Evolutionary conservation across 2,797 vertebrate genomes (phyloP), one percentile per base, ranked within the genome.

Genomic region (Parotocinclus haroldoi): DNA sequence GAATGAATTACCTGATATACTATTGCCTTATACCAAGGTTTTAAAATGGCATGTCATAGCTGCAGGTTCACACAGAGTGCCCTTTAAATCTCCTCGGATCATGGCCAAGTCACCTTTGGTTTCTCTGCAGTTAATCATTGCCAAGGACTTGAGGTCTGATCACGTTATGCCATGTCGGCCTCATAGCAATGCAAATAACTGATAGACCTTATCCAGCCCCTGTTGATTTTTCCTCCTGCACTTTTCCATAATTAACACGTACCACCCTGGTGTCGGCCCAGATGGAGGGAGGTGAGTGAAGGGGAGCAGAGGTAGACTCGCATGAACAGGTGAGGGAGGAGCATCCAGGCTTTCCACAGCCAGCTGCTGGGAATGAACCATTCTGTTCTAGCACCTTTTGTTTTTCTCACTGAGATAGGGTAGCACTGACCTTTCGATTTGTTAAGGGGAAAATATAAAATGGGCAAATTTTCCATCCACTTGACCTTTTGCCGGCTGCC

Each of bases 321-420:
- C 13, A 40, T 48, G 49, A 57, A 63, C 68, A 75, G 71, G 71
- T 73, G 68, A 72, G 68, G 56, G 61, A 58, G 60, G 71, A 58
- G 58, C 58, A 46, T 48, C 63, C 68, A 66, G 69, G 76, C 51
- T 75, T 68, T 73, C 58, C 64, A 70, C 59, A 58, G 59, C 27
- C 27, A 27, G 68, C 51, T 45, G 49, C 62, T 75, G 71, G 60
- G 69, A 73, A 76, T 36, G 53, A 68, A 74, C 71, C 54, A 64
- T 56, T 59, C 69, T 66, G 69, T 57, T 68, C 63, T 51, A 64
- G 63, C 64, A 71, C 68, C 63, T 71, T 71, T 37, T 71, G 60
- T 74, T 74, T 56, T 71, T 19, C 68, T 50, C 82, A 84, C 83
- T 79, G 74, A 65, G 82, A 89, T 87, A 85, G 83, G 79, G 75